These are phyloP conservation scores for Upupa epops DNA, from an alignment of 2,113 vertebrate genomes.

Conservation along the genomic window DNA sequence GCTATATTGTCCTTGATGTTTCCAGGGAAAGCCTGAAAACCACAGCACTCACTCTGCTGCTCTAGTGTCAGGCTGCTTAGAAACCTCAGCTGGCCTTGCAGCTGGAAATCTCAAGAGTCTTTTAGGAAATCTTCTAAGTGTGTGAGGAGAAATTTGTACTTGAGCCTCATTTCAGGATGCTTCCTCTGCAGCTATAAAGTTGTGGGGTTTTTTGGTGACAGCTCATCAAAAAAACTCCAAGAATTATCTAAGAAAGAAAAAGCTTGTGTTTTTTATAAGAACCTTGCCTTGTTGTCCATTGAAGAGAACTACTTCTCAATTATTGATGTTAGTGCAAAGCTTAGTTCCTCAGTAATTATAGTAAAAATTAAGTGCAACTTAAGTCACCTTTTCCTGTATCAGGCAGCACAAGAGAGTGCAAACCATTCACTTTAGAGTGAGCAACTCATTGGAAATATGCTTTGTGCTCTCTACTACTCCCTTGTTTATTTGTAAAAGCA, in stretches of 20 bases:
- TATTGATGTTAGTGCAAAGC: background rate
- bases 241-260: background rate
- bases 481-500: background rate
- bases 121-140: background rate
- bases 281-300: background rate
- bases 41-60: background rate
- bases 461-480: background rate
- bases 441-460: background rate
- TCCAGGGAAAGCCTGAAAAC: background rate
- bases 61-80: background rate
- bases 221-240: fast-evolving
- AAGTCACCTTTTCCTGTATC: background rate
- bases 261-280: background rate
- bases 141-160: background rate
- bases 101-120: background rate
- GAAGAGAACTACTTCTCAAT: background rate
- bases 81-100: background rate
- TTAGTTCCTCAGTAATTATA: background rate
- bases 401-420: background rate
- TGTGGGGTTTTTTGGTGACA: background rate
- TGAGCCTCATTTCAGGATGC: background rate
- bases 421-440: background rate
- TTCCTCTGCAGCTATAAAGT: background rate
- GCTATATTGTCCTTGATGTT: background rate
- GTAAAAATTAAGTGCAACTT: background rate